Evolutionary conservation across 1,140 invertebrate species (phyloP).

Genomic region (Lordiphosa clarofinis): DNA sequence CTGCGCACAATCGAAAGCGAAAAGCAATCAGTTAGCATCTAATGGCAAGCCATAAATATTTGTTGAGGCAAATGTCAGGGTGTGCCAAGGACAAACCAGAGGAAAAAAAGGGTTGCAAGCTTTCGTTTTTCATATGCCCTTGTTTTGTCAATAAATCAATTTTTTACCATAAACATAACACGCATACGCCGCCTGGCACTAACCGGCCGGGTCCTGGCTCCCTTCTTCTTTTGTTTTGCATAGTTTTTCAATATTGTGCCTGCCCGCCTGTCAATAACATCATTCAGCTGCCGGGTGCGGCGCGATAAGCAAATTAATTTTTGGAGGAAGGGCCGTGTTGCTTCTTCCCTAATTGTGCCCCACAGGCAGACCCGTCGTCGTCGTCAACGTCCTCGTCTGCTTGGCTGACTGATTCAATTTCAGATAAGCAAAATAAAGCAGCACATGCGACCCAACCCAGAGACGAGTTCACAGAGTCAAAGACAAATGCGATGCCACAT

Average conservation of each 20-base stretch:
- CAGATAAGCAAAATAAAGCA: constrained; percentile 77
- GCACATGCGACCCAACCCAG: constrained; percentile 52
- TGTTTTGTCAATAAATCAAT: constrained; percentile 78
- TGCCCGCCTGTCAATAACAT: constrained; percentile 67
- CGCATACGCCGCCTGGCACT: constrained; percentile 62
- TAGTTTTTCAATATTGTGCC: constrained; percentile 53
- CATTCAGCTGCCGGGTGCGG: constrained; percentile 61
- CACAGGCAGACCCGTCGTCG: constrained; percentile 51
- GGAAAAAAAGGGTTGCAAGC: constrained; percentile 38
- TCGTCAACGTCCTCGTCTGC: constrained; percentile 39
- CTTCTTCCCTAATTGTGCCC: constrained; percentile 67
- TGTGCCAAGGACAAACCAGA: constrained; percentile 25
- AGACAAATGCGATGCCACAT: constrained; percentile 73
- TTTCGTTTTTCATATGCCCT: constrained; percentile 54
- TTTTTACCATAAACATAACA: constrained; percentile 71
- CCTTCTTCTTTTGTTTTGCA: constrained; percentile 37
- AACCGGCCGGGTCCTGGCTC: neutral
- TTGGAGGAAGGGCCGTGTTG: constrained; percentile 37
- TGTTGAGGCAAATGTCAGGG: constrained; percentile 38
- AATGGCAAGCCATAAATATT: constrained; percentile 74
- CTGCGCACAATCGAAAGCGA: constrained; percentile 57
- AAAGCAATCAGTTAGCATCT: constrained; percentile 72
- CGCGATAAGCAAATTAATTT: constrained; percentile 78
- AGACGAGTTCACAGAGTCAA: constrained; percentile 32
- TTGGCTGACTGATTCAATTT: constrained; percentile 75